Conservation (phyloP, 2,113 vertebrate species). For the Danionella cerebrum region DNA sequence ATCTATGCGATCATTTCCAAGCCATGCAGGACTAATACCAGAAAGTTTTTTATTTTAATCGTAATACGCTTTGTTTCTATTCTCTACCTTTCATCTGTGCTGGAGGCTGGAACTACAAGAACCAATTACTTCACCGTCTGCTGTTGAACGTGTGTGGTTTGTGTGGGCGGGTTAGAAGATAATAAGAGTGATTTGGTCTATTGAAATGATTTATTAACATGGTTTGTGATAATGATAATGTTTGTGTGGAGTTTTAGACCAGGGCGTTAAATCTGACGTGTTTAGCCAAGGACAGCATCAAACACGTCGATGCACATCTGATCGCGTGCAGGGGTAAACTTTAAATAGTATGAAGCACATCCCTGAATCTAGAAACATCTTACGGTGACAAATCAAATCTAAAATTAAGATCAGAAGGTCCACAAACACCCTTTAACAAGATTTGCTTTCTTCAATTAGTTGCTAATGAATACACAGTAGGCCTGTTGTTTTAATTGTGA, state of each 20-base stretch:
- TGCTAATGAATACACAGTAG: not conserved
- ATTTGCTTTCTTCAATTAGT: not conserved
- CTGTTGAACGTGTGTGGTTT: not conserved
- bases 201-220: not conserved
- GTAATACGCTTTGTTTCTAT: not conserved
- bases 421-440: not conserved
- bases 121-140: not conserved
- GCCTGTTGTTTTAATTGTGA: no score
- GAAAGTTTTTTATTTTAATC: constrained; percentile 1
- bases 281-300: not conserved
- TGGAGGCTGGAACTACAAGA: not conserved
- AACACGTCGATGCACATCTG: not conserved
- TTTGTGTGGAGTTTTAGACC: no score
- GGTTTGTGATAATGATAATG: not conserved
- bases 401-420: not conserved
- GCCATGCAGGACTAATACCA: not conserved
- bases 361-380: not conserved
- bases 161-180: not conserved
- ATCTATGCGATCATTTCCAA: constrained; percentile 3
- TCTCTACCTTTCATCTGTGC: constrained; percentile 1
- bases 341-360: not conserved
- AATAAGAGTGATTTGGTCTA: not conserved
- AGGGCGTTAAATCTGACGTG: no score
- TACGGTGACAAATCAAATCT: not conserved
- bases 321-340: not conserved